A percentile compares a stretch with the other conserved stretches of the same genome.
phyloP scores from a whole-genome alignment of 64 coral and sea anemone genomes.

The Montipora efflorescens region DNA sequence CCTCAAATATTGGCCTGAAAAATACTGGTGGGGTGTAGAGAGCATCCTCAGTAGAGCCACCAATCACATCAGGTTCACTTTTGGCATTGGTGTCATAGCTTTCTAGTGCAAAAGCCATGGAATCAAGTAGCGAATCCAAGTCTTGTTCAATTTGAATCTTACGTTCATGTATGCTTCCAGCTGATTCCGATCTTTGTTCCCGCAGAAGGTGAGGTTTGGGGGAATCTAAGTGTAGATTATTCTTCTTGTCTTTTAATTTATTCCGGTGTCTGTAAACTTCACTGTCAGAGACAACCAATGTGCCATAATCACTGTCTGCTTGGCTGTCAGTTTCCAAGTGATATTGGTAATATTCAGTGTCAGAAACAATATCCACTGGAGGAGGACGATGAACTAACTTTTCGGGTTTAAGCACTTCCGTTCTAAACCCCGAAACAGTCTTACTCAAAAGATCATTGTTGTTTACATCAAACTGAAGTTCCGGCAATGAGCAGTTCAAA shows the following conservation, averaged over 20 bases:
- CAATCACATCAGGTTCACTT: constrained; percentile 5
- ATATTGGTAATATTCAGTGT: constrained; percentile 82
- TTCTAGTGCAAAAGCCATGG: constrained; percentile 83
- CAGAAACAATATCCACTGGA: constrained; percentile 75
- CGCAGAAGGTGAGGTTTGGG: constrained; percentile 74
- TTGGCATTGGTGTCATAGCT: background rate
- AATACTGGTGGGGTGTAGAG: constrained; percentile 76
- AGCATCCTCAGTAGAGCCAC: constrained; percentile 5
- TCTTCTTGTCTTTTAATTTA: constrained; percentile 65
- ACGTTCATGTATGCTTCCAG: constrained; percentile 79
- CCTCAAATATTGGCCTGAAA: constrained; percentile 95
- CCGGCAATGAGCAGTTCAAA: constrained; percentile 77
- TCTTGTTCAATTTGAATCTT: constrained; percentile 87
- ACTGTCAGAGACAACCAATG: constrained; percentile 82
- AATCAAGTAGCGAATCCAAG: constrained; percentile 88
- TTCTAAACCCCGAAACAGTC: background rate
- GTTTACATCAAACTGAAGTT: constrained; percentile 77
- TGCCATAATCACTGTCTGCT: constrained; percentile 83
- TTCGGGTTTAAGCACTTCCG: constrained; percentile 18
- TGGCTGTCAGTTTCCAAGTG: constrained; percentile 88
- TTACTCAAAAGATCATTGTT: constrained; percentile 39
- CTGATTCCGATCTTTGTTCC: constrained; percentile 54
- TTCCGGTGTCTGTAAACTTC: constrained; percentile 81
- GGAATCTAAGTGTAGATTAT: constrained; percentile 84
- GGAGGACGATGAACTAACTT: constrained; percentile 49